These are phyloP conservation scores for Nomada ruficornis DNA, from an alignment of 2,888 invertebrate species.

Conservation along the genomic window DNA sequence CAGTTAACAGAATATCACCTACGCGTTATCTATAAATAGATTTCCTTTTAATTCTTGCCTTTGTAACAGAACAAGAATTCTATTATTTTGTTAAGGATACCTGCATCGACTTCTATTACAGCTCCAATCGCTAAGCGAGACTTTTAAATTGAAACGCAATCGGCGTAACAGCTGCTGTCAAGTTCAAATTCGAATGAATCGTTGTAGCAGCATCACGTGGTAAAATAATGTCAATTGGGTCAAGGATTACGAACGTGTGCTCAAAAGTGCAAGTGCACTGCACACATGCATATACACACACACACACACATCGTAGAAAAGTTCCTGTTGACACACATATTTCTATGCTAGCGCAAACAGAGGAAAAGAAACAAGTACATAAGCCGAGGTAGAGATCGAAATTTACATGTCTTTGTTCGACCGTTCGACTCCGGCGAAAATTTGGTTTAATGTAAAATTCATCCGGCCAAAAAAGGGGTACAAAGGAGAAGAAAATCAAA, in stretches of 20 bases:
- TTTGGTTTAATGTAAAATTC: slow-evolving; percentile 16
- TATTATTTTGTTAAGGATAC: too few relatives aligned
- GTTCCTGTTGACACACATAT: slow-evolving; percentile 48
- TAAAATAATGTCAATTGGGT: slow-evolving; percentile 68
- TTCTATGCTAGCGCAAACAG: slow-evolving; percentile 6
- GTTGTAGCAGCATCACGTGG: slow-evolving; percentile 26
- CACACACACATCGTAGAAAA: slow-evolving; percentile 19
- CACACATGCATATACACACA: background rate
- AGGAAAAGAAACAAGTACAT: background rate
- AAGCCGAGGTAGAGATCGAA: background rate
- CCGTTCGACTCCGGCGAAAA: background rate
- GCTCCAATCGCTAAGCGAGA: too few relatives aligned
- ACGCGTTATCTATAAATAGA: too few relatives aligned
- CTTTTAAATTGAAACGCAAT: slow-evolving; percentile 24
- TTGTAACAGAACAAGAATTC: too few relatives aligned
- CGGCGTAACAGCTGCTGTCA: slow-evolving; percentile 19
- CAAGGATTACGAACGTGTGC: slow-evolving; percentile 73
- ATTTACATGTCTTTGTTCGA: slow-evolving; percentile 26
- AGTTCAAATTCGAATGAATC: slow-evolving; percentile 45
- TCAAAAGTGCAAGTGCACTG: slow-evolving; percentile 63
- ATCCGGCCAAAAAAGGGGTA: background rate
- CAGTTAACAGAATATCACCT: too few relatives aligned
- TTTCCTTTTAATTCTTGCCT: too few relatives aligned
- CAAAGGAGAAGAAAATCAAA: background rate
- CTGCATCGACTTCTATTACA: too few relatives aligned